A percentile compares a stretch with the other conserved stretches of the same genome.
phyloP scores from a whole-genome alignment of 37 sponge, comb jelly and placozoan species.

The Diacarnus erythraeanus region DNA sequence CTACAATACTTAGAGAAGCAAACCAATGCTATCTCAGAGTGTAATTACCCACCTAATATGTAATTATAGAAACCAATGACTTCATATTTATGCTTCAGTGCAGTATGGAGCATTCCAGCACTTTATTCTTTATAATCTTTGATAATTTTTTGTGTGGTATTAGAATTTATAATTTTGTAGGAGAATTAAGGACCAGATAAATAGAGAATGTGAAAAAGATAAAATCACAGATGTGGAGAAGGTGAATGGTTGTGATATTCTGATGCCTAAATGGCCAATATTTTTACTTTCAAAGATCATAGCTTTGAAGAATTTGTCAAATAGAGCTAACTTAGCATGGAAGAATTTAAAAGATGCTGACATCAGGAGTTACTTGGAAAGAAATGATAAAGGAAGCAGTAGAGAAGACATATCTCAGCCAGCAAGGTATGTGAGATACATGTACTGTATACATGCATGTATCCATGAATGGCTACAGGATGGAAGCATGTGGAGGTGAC shows the following conservation, averaged over 20 bases:
- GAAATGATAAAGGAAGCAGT: neutral
- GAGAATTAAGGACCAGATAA: constrained; percentile 16
- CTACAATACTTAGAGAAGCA: too few species aligned
- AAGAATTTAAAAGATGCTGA: constrained; percentile 34
- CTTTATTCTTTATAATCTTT: neutral
- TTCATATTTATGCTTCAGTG: neutral
- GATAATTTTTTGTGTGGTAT: too few species aligned
- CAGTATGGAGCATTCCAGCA: neutral
- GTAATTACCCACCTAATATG: too few species aligned
- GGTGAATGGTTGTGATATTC: too few species aligned
- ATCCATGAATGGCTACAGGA: constrained; percentile 4
- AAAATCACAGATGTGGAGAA: neutral
- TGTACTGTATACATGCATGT: neutral
- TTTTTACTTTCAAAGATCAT: neutral
- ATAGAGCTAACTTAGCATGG: constrained; percentile 19
- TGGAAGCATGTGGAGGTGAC: constrained; percentile 27
- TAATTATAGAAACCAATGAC: too few species aligned
- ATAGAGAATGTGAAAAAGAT: neutral
- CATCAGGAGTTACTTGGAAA: constrained; percentile 18
- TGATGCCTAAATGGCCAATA: too few species aligned
- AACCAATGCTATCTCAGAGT: too few species aligned
- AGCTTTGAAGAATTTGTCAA: neutral
- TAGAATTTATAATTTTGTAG: too few species aligned
- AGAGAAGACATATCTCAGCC: neutral
- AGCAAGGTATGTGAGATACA: neutral